Evolutionary conservation across 2,113 vertebrate species (phyloP).

Genomic region (Cochlearius cochlearius): DNA sequence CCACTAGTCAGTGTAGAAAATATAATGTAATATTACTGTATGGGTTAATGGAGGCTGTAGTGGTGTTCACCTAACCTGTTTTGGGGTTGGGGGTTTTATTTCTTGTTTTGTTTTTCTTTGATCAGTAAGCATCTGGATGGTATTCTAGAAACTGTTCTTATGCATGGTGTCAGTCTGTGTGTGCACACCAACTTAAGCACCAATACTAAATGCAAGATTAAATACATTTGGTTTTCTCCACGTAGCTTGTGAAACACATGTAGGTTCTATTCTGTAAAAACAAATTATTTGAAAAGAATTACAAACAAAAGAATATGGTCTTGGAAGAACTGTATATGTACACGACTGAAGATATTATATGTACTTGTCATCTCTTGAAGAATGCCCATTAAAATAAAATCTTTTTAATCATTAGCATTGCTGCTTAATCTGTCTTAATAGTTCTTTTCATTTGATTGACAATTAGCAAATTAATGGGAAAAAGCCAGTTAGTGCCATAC

Average conservation of each 20-base stretch:
- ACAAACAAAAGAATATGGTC: not conserved
- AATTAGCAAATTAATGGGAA: constrained; percentile 24
- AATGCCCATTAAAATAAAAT: constrained; percentile 25
- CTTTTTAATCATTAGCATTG: not conserved
- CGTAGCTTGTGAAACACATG: not conserved
- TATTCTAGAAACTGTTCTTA: not conserved
- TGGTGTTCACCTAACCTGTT: not conserved
- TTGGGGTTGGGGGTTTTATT: not conserved
- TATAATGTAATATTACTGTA: not conserved
- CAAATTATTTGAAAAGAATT: not conserved
- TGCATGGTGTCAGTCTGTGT: not conserved
- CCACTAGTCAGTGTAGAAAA: constrained; percentile 42
- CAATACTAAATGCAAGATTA: not conserved
- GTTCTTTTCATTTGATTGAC: constrained; percentile 8
- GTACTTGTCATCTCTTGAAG: constrained; percentile 20
- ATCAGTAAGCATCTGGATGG: not conserved
- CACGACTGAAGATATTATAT: not conserved
- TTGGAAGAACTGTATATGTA: not conserved
- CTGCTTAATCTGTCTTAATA: not conserved
- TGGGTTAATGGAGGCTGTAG: not conserved
- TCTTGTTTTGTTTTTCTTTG: not conserved
- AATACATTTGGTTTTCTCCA: not conserved
- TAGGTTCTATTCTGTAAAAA: not conserved
- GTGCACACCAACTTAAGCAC: not conserved
- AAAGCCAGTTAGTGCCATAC: constrained; percentile 6